These are phyloP conservation scores for Phenacoccus solenopsis DNA, from an alignment of 1,140 invertebrate species.

Conservation along the genomic window DNA sequence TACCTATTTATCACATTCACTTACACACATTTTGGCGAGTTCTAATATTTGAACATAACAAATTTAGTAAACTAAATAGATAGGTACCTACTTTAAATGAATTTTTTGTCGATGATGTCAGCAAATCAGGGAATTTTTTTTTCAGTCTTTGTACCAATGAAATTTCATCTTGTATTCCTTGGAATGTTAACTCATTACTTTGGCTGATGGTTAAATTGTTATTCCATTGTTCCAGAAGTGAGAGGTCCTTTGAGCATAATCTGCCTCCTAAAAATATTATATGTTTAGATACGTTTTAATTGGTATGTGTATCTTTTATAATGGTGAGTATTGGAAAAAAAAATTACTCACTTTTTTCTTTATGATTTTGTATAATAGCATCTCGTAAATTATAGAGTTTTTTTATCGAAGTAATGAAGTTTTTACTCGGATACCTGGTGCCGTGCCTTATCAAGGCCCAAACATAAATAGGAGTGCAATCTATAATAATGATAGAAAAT, in stretches of 20 bases:
- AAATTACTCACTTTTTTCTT: background rate
- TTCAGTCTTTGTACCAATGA: constrained; percentile 24
- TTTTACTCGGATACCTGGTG: constrained; percentile 26
- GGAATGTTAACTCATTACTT: constrained; percentile 19
- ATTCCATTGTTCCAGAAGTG: constrained; percentile 24
- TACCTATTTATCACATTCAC: too few species aligned
- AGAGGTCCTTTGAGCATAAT: constrained; percentile 25
- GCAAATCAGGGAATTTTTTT: constrained; percentile 26
- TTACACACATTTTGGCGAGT: too few species aligned
- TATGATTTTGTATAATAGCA: background rate
- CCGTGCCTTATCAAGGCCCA: constrained; percentile 28
- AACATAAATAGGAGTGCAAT: constrained; percentile 27
- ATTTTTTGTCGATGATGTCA: constrained; percentile 16
- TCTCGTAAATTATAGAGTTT: background rate
- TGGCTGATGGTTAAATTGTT: constrained; percentile 18
- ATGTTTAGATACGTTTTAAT: background rate
- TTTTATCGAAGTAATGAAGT: background rate
- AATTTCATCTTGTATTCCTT: constrained; percentile 25
- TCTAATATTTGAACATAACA: too few species aligned
- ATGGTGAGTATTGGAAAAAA: background rate
- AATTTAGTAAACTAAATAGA: too few species aligned
- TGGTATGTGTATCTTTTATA: too few species aligned
- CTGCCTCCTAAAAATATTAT: background rate
- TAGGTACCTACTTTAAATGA: background rate
- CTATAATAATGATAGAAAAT: constrained; percentile 19